Conservation (phyloP, 2,797 vertebrate genomes). For the Phalloptychus januarius region DNA sequence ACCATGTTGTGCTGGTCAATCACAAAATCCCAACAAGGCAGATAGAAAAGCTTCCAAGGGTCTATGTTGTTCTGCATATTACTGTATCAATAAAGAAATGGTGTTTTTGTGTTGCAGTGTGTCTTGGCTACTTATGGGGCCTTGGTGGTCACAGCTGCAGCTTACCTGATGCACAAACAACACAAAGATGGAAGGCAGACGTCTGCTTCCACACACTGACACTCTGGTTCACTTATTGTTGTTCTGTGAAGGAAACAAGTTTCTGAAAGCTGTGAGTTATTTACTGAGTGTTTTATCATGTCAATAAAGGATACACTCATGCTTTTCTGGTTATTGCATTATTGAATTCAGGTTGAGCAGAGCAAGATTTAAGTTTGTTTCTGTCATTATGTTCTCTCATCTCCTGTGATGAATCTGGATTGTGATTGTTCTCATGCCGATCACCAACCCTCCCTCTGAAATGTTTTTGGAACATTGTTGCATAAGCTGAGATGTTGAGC, state of each 20-base stretch:
- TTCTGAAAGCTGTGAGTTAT: neutral
- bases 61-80: neutral
- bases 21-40: neutral
- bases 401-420: neutral
- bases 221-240: neutral
- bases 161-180: conserved; percentile 50
- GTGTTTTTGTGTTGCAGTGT: conserved; percentile 53
- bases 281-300: neutral
- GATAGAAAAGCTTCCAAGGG: neutral
- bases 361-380: neutral
- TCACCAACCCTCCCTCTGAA: neutral
- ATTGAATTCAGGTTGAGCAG: neutral
- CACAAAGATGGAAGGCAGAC: conserved; percentile 42
- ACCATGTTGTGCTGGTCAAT: neutral
- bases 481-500: neutral
- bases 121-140: conserved; percentile 70
- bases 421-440: neutral
- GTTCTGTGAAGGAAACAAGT: conserved; percentile 10
- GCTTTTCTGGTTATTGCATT: neutral
- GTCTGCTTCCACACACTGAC: conserved; percentile 36
- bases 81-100: neutral
- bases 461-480: no score
- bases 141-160: conserved; percentile 47
- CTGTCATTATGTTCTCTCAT: neutral
- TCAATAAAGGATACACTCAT: conserved; percentile 24